Conservation (phyloP, 2,888 invertebrate genomes). For the Acrobasis consociella region DNA sequence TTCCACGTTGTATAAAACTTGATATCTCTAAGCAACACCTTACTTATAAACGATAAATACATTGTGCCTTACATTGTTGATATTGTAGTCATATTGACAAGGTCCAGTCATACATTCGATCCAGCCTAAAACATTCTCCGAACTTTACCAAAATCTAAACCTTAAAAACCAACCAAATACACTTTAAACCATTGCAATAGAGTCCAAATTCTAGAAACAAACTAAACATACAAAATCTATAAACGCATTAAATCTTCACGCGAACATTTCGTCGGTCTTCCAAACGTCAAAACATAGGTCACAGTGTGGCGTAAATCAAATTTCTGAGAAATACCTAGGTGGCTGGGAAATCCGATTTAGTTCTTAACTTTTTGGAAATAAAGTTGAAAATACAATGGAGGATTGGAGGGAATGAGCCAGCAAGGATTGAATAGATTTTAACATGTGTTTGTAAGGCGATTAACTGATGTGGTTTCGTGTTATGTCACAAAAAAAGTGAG, state of each 20-base stretch:
- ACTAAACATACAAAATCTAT: slow-evolving; percentile 4
- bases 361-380: background rate
- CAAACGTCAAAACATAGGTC: slow-evolving; percentile 51
- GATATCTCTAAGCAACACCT: no score
- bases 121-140: background rate
- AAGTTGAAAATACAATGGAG: background rate
- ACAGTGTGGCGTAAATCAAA: slow-evolving; percentile 43
- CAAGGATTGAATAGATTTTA: slow-evolving; percentile 16
- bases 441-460: slow-evolving; percentile 11
- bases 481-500: background rate
- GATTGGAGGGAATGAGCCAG: background rate
- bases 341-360: background rate
- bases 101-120: background rate
- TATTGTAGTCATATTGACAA: no score
- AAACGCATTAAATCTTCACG: slow-evolving; percentile 40
- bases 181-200: background rate
- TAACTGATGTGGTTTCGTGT: slow-evolving; percentile 16
- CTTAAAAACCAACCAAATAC: background rate
- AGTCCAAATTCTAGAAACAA: background rate
- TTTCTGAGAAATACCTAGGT: slow-evolving; percentile 33
- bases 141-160: background rate
- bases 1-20: no score
- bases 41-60: no score
- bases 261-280: slow-evolving; percentile 41
- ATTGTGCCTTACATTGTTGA: no score